Percentiles rank a stretch among this genome's conserved stretches.
These are phyloP conservation scores for Euphydryas editha DNA, from an alignment of 2,888 invertebrate species.

Conservation along the genomic window DNA sequence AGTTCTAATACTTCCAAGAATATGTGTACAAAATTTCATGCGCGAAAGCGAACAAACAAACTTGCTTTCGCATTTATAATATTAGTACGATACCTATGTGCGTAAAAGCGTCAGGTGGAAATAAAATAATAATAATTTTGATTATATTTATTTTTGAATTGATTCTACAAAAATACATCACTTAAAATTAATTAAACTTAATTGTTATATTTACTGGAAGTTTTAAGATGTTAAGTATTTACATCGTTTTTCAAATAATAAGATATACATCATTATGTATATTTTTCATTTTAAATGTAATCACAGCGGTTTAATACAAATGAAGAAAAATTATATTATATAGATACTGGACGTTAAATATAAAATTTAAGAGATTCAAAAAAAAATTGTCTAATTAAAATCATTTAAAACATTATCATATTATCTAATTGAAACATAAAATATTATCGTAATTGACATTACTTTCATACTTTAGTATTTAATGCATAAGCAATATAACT, in stretches of 20 bases:
- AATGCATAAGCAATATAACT: not conserved
- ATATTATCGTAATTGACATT: not conserved
- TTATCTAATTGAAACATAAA: not conserved
- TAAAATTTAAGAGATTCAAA: not conserved
- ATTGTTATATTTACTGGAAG: conserved; percentile 12
- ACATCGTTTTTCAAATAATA: conserved; percentile 4
- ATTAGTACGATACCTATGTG: too few relatives aligned
- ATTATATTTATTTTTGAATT: conserved; percentile 62
- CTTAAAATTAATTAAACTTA: conserved; percentile 2
- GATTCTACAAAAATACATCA: conserved; percentile 67
- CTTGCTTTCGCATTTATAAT: too few relatives aligned
- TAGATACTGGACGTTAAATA: not conserved
- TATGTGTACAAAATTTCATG: too few relatives aligned
- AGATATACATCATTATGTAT: not conserved
- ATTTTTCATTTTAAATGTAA: conserved; percentile 7
- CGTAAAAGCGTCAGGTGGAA: conserved; percentile 25
- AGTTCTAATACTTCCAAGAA: too few relatives aligned
- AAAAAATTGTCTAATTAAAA: not conserved
- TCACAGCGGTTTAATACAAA: conserved; percentile 43
- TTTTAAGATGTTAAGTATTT: conserved; percentile 14
- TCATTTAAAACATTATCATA: not conserved
- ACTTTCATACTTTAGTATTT: not conserved
- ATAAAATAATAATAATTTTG: conserved; percentile 45
- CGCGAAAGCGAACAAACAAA: too few relatives aligned
- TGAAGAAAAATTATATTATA: conserved; percentile 26